Conservation (phyloP, 64 coral and sea anemone species). For the Anthopleura sola region DNA sequence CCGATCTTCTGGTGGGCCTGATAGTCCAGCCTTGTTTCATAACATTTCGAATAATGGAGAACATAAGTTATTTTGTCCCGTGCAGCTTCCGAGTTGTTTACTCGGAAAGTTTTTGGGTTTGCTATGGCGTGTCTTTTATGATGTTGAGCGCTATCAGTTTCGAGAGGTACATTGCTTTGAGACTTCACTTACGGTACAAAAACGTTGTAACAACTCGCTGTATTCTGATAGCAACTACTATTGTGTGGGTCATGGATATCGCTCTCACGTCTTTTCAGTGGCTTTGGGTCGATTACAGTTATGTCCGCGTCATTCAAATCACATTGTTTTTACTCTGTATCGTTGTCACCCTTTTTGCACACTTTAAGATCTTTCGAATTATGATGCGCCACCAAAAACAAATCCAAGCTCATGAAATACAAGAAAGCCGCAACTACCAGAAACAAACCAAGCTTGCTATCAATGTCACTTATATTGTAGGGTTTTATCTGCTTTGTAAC, state of each 20-base stretch:
- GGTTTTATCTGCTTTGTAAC: slow-evolving; percentile 60
- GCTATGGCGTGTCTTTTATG: slow-evolving; percentile 73
- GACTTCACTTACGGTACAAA: slow-evolving; percentile 60
- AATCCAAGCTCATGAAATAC: not conserved
- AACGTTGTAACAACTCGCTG: slow-evolving; percentile 39
- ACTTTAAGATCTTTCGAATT: slow-evolving; percentile 58
- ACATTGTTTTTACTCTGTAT: slow-evolving; percentile 33
- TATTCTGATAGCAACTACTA: slow-evolving; percentile 11
- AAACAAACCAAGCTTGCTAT: slow-evolving; percentile 66
- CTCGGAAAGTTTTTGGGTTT: slow-evolving; percentile 87
- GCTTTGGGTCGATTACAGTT: slow-evolving; percentile 5
- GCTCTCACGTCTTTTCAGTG: slow-evolving; percentile 19
- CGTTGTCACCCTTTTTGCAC: slow-evolving; percentile 26
- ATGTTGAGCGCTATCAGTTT: slow-evolving; percentile 75
- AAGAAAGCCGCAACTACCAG: slow-evolving; percentile 3
- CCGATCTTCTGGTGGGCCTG: slow-evolving; percentile 59
- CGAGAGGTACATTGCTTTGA: slow-evolving; percentile 46
- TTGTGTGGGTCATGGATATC: slow-evolving; percentile 54
- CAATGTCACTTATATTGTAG: slow-evolving; percentile 64
- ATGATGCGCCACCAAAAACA: slow-evolving; percentile 60
- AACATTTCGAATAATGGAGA: slow-evolving; percentile 57
- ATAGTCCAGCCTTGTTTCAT: slow-evolving; percentile 79
- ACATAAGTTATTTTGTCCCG: slow-evolving; percentile 45
- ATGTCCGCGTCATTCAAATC: slow-evolving; percentile 45
- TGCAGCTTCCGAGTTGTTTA: slow-evolving; percentile 70